Evolutionary conservation across 1,140 invertebrate genomes (phyloP).

Genomic region (Melipona quadrifasciata): DNA sequence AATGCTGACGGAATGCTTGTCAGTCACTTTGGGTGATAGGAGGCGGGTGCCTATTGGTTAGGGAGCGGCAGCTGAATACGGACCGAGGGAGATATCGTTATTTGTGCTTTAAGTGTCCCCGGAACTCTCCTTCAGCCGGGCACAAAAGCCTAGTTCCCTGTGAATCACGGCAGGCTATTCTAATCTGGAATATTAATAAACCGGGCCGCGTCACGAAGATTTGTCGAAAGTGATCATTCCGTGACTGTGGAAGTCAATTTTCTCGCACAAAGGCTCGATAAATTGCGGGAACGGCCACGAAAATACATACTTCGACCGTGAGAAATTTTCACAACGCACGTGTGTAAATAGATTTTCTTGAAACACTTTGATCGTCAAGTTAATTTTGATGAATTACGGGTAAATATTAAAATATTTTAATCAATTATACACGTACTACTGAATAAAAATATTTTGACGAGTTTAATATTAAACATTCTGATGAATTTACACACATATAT

Average conservation of each 20-base stretch:
- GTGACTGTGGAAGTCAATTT: not conserved
- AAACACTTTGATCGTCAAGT: too few relatives aligned
- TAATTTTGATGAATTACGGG: too few relatives aligned
- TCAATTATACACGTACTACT: too few relatives aligned
- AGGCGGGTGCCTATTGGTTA: constrained; percentile 58
- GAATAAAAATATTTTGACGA: too few relatives aligned
- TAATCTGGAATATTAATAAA: constrained; percentile 65
- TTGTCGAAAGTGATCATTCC: constrained; percentile 8
- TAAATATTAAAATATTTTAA: too few relatives aligned
- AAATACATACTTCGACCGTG: too few relatives aligned
- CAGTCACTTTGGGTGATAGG: constrained; percentile 70
- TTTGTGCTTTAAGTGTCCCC: constrained; percentile 67
- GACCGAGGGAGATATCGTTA: constrained; percentile 71
- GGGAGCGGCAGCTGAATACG: constrained; percentile 68
- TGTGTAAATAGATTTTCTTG: not conserved
- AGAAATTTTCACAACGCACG: not conserved
- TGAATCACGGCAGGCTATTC: constrained; percentile 38
- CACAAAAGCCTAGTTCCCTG: constrained; percentile 42
- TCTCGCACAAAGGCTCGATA: not conserved
- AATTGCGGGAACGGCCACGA: not conserved
- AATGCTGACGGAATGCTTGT: constrained; percentile 73
- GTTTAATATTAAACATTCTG: too few relatives aligned
- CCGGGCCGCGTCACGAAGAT: constrained; percentile 16
- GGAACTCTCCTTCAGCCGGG: constrained; percentile 51
- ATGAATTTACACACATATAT: too few relatives aligned